A percentile compares a stretch with the other conserved stretches of the same genome.
phyloP scores from a whole-genome alignment of 2,888 invertebrate species.

The Automeris io region DNA sequence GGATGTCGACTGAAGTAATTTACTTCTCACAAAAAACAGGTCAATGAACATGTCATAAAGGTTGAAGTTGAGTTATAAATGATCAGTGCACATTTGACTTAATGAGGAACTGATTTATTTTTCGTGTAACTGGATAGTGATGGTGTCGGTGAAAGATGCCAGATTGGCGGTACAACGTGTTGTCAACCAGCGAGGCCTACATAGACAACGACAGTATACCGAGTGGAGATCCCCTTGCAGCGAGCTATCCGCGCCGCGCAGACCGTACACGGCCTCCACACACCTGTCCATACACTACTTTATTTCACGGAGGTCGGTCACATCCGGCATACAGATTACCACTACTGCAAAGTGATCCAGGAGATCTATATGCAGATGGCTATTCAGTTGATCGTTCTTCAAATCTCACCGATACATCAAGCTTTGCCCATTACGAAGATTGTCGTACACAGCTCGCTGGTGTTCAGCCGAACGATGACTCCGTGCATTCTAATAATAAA shows the following conservation, averaged over 20 bases:
- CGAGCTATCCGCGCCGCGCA: slow-evolving; percentile 72
- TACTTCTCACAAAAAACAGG: slow-evolving; percentile 26
- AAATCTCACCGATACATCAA: slow-evolving; percentile 68
- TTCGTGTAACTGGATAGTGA: slow-evolving; percentile 44
- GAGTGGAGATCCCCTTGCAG: slow-evolving; percentile 55
- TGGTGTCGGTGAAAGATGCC: slow-evolving; percentile 66
- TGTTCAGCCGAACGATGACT: slow-evolving; percentile 35
- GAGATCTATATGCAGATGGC: slow-evolving; percentile 60
- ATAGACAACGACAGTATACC: slow-evolving; percentile 49
- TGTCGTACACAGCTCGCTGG: slow-evolving; percentile 54
- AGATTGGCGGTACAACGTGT: slow-evolving; percentile 75
- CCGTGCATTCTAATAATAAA: slow-evolving; percentile 29
- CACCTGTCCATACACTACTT: slow-evolving; percentile 70
- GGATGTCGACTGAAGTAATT: slow-evolving; percentile 46
- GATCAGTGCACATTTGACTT: slow-evolving; percentile 21
- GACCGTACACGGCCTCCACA: slow-evolving; percentile 66
- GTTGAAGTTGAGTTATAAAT: slow-evolving; percentile 16
- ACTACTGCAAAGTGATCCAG: slow-evolving; percentile 52
- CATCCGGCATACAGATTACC: slow-evolving; percentile 48
- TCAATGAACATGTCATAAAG: slow-evolving; percentile 38
- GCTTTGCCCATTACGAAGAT: slow-evolving; percentile 69
- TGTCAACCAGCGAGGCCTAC: slow-evolving; percentile 73
- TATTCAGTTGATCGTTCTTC: slow-evolving; percentile 68
- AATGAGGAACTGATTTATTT: slow-evolving; percentile 30
- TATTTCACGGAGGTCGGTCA: slow-evolving; percentile 55